A percentile compares a stretch with the other conserved stretches of the same genome.
Evolutionary conservation across 2,888 invertebrate species (phyloP).

Genomic region (Aspidiotus rigidus): DNA sequence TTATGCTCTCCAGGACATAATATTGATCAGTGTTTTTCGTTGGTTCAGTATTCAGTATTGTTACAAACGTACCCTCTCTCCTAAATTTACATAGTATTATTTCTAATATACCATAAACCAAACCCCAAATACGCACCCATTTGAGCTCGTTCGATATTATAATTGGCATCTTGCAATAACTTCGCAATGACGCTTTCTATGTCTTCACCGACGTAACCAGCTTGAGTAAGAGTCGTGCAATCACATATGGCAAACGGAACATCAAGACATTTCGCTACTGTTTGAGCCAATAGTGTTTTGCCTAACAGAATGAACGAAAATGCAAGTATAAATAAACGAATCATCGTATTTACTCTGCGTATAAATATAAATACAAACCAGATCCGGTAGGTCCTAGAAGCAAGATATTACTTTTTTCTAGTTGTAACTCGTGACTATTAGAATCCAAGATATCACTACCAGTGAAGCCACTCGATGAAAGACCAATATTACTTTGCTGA

Average conservation of each 20-base stretch:
- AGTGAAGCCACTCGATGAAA: conserved; percentile 34
- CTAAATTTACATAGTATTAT: no score
- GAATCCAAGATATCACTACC: conserved; percentile 65
- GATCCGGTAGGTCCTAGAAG: conserved; percentile 94
- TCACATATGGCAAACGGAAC: conserved; percentile 99
- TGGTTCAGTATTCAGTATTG: no score
- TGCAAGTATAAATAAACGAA: conserved; percentile 1
- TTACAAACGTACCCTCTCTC: no score
- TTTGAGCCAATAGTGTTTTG: conserved; percentile 93
- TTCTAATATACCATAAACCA: no score
- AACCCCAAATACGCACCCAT: conserved; percentile 50
- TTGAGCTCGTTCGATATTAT: conserved; percentile 93
- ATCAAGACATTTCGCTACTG: conserved; percentile 92
- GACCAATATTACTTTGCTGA: not conserved
- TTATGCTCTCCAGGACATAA: no score
- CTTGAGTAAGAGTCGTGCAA: conserved; percentile 91
- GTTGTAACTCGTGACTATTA: conserved; percentile 67
- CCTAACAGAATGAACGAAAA: conserved; percentile 47
- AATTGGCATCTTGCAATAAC: conserved; percentile 89
- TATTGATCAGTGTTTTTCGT: no score
- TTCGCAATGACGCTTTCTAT: conserved; percentile 98
- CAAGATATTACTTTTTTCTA: conserved; percentile 95
- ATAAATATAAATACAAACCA: conserved; percentile 46
- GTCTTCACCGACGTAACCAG: conserved; percentile 98
- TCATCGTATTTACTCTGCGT: not conserved